phyloP scores from a whole-genome alignment of 2,797 vertebrate genomes.

The Pangasius djambal region DNA sequence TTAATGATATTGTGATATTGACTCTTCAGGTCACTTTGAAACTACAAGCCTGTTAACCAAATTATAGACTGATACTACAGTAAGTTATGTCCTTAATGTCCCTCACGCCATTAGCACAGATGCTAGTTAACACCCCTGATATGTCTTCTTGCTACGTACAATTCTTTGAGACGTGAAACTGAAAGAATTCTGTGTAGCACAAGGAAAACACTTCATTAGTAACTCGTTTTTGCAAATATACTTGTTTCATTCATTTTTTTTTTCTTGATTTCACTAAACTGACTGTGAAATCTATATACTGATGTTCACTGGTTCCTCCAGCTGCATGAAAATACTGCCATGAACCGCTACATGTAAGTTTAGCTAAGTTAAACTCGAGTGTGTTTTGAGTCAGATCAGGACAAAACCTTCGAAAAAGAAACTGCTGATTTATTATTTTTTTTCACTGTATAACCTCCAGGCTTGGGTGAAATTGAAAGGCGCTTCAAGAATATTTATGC shows the following conservation, averaged over 20 bases:
- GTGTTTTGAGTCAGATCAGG: constrained; percentile 21
- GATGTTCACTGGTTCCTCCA: not conserved
- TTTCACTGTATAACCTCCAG: constrained; percentile 24
- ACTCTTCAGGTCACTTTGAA: not conserved
- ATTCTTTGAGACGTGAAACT: not conserved
- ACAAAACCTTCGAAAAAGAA: constrained; percentile 11
- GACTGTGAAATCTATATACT: not conserved
- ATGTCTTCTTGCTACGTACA: not conserved
- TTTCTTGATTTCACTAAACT: not conserved
- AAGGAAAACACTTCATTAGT: not conserved
- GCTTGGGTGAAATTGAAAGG: constrained; percentile 39
- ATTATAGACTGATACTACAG: not conserved
- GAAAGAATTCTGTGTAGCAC: not conserved
- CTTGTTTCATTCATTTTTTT: not conserved
- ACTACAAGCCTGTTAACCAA: not conserved
- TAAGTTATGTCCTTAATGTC: not conserved
- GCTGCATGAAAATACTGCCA: not conserved
- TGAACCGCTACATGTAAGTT: not conserved
- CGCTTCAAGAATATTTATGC: constrained; percentile 53
- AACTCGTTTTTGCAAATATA: not conserved
- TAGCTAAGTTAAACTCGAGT: not conserved
- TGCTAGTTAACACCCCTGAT: not conserved
- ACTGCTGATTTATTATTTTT: not conserved
- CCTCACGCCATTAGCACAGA: too few relatives aligned
- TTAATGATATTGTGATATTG: not conserved